Percentiles rank a stretch among this genome's conserved stretches.
These are phyloP conservation scores for Plectropomus leopardus DNA, from an alignment of 2,113 vertebrate genomes.

Conservation along the genomic window DNA sequence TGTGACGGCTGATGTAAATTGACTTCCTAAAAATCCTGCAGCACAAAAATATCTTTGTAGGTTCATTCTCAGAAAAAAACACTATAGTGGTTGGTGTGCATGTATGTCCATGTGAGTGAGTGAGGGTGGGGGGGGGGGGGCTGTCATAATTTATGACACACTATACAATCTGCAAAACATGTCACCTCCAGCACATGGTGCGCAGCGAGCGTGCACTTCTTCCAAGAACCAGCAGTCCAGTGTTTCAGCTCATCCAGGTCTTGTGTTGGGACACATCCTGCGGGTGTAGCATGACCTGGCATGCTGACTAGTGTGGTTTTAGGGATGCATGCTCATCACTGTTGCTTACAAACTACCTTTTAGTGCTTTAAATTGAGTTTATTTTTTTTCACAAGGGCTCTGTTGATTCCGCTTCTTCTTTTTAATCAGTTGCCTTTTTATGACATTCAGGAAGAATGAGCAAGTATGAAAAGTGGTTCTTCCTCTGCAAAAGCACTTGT, in stretches of 20 bases:
- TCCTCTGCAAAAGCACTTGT: neutral
- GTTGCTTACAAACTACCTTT: neutral
- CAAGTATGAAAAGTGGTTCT: neutral
- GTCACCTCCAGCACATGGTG: slow-evolving; percentile 37
- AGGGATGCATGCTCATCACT: neutral
- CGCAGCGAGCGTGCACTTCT: slow-evolving; percentile 9
- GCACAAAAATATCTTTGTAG: neutral
- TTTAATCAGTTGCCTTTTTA: neutral
- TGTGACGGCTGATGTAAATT: slow-evolving; percentile 20
- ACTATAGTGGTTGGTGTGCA: neutral
- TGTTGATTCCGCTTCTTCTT: neutral
- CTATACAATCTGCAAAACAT: slow-evolving; percentile 49
- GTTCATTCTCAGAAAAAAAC: neutral
- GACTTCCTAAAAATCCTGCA: slow-evolving; percentile 25
- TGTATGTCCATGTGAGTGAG: neutral
- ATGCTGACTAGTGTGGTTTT: slow-evolving; percentile 6
- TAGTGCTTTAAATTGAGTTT: neutral
- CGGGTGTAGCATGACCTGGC: neutral
- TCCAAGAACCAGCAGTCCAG: slow-evolving; percentile 36
- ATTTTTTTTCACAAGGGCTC: neutral
- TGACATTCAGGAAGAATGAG: neutral
- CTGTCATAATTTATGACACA: slow-evolving; percentile 38
- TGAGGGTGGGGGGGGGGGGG: neutral
- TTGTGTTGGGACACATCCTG: slow-evolving; percentile 9
- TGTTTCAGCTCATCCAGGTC: neutral